phyloP scores from a whole-genome alignment of 2,888 invertebrate genomes.

The Rhagophthalmus giganteus region DNA sequence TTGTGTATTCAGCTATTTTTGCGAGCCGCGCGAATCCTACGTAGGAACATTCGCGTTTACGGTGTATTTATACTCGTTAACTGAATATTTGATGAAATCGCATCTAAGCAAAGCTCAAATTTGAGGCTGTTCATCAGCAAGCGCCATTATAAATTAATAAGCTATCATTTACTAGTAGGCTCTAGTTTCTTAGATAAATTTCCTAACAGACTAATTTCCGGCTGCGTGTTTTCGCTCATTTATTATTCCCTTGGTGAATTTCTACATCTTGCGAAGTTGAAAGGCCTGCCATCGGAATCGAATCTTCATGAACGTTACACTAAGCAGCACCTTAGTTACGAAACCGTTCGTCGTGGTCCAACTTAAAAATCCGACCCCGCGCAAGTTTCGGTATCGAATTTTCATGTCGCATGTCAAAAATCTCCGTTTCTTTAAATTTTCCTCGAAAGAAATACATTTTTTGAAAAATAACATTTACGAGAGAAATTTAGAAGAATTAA shows the following conservation, averaged over 20 bases:
- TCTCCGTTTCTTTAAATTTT: no score
- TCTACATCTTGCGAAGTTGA: slow-evolving; percentile 25
- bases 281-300: slow-evolving; percentile 20
- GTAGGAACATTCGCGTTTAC: slow-evolving; percentile 8
- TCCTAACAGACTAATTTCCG: slow-evolving; percentile 28
- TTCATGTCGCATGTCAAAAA: no score
- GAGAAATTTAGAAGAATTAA: no score
- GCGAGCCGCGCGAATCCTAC: no score
- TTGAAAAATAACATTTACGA: no score
- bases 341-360: no score
- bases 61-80: slow-evolving; percentile 6
- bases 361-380: no score
- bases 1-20: no score
- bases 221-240: slow-evolving; percentile 26
- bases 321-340: slow-evolving; percentile 8
- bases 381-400: no score
- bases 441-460: no score
- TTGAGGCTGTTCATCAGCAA: slow-evolving; percentile 19
- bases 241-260: slow-evolving; percentile 30
- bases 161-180: slow-evolving; percentile 23
- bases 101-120: slow-evolving; percentile 12
- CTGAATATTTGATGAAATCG: slow-evolving; percentile 15
- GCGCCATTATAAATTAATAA: slow-evolving; percentile 28
- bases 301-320: slow-evolving; percentile 25
- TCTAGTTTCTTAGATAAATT: slow-evolving; percentile 28